Percentiles rank a stretch among this genome's conserved stretches.
These are phyloP conservation scores for Lepus europaeus DNA, from an alignment of 2,113 vertebrate genomes.

Conservation along the genomic window DNA sequence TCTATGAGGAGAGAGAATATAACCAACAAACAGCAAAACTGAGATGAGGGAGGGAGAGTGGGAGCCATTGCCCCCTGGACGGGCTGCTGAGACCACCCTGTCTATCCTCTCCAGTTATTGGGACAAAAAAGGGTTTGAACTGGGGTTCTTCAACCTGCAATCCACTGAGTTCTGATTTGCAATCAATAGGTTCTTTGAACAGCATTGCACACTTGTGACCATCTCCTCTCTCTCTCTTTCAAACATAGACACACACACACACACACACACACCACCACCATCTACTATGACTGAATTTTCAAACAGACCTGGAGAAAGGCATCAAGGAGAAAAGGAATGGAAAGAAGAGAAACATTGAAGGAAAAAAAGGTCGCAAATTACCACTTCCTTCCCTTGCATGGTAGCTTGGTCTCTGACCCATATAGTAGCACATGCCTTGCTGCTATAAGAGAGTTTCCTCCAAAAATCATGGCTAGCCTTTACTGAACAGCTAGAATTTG, in stretches of 20 bases:
- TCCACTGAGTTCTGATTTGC: background rate
- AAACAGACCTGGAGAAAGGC: background rate
- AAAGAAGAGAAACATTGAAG: background rate
- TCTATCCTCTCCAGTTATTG: background rate
- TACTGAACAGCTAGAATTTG: background rate
- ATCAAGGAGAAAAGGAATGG: background rate
- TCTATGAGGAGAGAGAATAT: background rate
- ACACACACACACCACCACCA: too few relatives aligned
- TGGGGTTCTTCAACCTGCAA: background rate
- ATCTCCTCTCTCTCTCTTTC: background rate
- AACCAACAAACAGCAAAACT: background rate
- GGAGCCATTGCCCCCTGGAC: background rate
- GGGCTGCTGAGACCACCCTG: background rate
- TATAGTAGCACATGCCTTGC: fast-evolving
- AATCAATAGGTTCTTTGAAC: too few relatives aligned
- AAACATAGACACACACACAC: background rate
- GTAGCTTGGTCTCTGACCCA: background rate
- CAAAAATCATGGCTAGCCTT: background rate
- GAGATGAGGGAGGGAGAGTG: background rate
- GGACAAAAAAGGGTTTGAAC: background rate
- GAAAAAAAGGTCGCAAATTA: background rate
- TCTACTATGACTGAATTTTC: background rate
- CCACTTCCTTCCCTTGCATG: background rate
- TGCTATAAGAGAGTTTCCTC: too few relatives aligned
- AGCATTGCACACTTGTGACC: too few relatives aligned